Conservation (phyloP, 2,797 vertebrate genomes). For the Anniella stebbinsi region DNA sequence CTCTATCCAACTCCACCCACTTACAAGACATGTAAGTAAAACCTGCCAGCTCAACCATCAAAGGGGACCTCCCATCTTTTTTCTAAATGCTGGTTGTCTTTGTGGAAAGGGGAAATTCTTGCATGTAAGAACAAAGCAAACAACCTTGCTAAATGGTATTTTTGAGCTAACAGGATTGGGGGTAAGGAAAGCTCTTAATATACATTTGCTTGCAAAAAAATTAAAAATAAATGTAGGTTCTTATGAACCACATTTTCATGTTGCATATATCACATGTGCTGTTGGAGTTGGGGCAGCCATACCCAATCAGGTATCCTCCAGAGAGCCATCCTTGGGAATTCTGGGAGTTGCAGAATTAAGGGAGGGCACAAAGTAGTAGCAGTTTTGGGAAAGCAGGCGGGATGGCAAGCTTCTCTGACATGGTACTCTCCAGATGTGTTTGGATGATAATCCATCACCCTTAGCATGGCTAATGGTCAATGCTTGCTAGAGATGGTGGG, state of each 20-base stretch:
- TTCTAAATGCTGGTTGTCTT: background rate
- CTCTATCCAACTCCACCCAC: constrained; percentile 29
- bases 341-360: too few relatives aligned
- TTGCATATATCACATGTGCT: background rate
- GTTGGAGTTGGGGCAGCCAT: too few relatives aligned
- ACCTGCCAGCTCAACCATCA: background rate
- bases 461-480: background rate
- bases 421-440: too few relatives aligned
- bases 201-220: background rate
- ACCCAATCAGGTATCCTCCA: too few relatives aligned
- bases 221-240: background rate
- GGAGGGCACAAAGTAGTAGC: too few relatives aligned
- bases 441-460: too few relatives aligned
- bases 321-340: too few relatives aligned
- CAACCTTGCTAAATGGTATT: background rate
- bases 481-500: background rate
- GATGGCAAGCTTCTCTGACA: too few relatives aligned
- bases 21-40: constrained; percentile 53
- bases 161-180: background rate
- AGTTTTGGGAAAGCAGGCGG: too few relatives aligned
- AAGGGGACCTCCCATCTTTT: background rate
- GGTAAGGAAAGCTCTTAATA: background rate
- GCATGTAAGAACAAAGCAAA: background rate
- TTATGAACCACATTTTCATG: background rate
- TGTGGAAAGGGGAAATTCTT: background rate